phyloP scores from a whole-genome alignment of 2,888 invertebrate genomes.

The Platycheirus rosarum region DNA sequence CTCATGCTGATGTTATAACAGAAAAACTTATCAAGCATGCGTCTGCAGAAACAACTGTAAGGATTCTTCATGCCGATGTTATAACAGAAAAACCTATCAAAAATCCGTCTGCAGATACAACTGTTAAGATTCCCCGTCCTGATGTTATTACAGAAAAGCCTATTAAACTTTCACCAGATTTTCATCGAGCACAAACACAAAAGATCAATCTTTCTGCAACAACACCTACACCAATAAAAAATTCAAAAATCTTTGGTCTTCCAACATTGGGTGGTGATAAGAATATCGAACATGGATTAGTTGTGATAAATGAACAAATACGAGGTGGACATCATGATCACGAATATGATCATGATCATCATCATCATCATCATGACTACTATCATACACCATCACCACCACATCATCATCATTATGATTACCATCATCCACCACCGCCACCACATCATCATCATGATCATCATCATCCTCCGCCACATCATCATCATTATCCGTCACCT shows the following conservation, averaged over 20 bases:
- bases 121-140: not conserved
- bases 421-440: slow-evolving; percentile 16
- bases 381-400: slow-evolving; percentile 16
- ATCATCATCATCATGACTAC: slow-evolving; percentile 6
- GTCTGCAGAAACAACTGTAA: not conserved
- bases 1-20: not conserved
- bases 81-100: not conserved
- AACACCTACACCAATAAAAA: not conserved
- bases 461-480: slow-evolving; percentile 14
- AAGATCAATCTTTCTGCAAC: not conserved
- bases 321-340: slow-evolving; percentile 3
- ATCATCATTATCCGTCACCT: slow-evolving; percentile 28
- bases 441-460: slow-evolving; percentile 25
- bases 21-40: not conserved
- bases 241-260: slow-evolving; percentile 1
- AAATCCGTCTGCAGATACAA: not conserved
- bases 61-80: no score
- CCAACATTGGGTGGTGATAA: not conserved
- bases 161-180: not conserved
- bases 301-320: slow-evolving; percentile 21
- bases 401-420: not conserved
- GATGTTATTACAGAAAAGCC: not conserved
- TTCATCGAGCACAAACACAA: not conserved
- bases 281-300: not conserved
- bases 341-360: not conserved